Evolutionary conservation across 2,797 vertebrate genomes (phyloP), one percentile per base, ranked within the genome.

Genomic region (Eremophila alpestris): DNA sequence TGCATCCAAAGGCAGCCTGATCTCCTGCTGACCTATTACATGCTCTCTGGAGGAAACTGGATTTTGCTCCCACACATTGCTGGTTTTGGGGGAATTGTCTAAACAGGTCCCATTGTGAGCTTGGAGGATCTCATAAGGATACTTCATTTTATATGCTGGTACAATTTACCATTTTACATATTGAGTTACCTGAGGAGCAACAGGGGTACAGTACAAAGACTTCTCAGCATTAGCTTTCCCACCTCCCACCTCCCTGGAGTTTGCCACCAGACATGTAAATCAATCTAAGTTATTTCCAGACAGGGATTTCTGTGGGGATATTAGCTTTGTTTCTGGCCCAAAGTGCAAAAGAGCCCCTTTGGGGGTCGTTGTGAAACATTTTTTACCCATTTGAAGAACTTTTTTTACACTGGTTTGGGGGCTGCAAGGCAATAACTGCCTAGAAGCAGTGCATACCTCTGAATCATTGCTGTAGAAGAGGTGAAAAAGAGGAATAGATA

Each of bases 171-270:
- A 21, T 83, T 91, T 65, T 27, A 30, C 13, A 6, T 38, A 13
- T 69, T 51, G 48, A 46, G 34, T 32, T 40, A 43, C 46, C 46
- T 43, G 30, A 75, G 55, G 11, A 88, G n/a, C 15, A 54, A 18
- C 29, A 55, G 23, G 48, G 20, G 18, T 24, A 26, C 10, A 32
- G 7, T 43, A 23, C 15, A 32, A 27, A 21, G 36, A 21, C 46
- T 32, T 18, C 38, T 59, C 30, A n/a, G 15, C 11, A 21, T 30
- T 16, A 58, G 20, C 17, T 65, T 85, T 55, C 43, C 34, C 41
- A 82, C 2, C 6, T 84, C 16, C 24, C 41, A 36, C 10, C 22
- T 79, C 0, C 0, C 30, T 4, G 0, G 15, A 32, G 19, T 60
- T 83, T 75, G 24, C 24, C 64, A 81, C 21, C 51, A 63, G 51